phyloP scores from a whole-genome alignment of 2,888 invertebrate species.

The Drosophila mulleri region DNA sequence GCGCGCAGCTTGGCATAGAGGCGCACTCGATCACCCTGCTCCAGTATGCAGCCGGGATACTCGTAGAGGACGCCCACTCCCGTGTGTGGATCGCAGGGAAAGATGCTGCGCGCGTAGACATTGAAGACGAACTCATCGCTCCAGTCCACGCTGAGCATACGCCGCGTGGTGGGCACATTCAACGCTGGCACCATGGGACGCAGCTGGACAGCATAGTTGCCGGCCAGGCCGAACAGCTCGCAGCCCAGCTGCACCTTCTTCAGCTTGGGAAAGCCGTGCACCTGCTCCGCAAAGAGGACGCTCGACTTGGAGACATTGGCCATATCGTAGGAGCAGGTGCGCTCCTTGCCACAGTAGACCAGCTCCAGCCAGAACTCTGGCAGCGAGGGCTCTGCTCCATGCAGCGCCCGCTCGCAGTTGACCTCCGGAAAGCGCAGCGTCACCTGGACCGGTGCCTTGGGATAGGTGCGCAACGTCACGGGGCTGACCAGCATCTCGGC shows the following conservation, averaged over 20 bases:
- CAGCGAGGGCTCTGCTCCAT: conserved; percentile 83
- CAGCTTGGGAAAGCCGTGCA: conserved; percentile 90
- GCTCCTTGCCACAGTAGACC: conserved; percentile 91
- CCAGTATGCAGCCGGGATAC: conserved; percentile 93
- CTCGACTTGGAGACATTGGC: conserved; percentile 86
- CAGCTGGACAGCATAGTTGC: conserved; percentile 91
- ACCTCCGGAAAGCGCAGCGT: conserved; percentile 91
- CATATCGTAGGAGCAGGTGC: conserved; percentile 88
- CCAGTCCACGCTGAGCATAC: conserved; percentile 88
- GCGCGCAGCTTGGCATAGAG: conserved; percentile 91
- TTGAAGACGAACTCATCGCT: conserved; percentile 94
- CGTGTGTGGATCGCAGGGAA: conserved; percentile 91
- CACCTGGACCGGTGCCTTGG: conserved; percentile 90
- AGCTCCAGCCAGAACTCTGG: conserved; percentile 92
- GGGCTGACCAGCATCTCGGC: conserved; percentile 90
- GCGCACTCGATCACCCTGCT: conserved; percentile 91
- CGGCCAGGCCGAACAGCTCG: conserved; percentile 93
- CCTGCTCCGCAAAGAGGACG: conserved; percentile 91
- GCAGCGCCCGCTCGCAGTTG: conserved; percentile 86
- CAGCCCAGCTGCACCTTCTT: conserved; percentile 90
- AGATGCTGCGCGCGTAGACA: conserved; percentile 92
- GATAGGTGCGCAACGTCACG: conserved; percentile 92
- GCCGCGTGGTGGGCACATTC: conserved; percentile 77
- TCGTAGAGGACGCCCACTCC: conserved; percentile 93
- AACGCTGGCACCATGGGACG: conserved; percentile 89